A percentile compares a stretch with the other conserved stretches of the same genome.
Evolutionary conservation across 1,140 invertebrate genomes (phyloP).

Genomic region (Meloidogyne floridensis): DNA sequence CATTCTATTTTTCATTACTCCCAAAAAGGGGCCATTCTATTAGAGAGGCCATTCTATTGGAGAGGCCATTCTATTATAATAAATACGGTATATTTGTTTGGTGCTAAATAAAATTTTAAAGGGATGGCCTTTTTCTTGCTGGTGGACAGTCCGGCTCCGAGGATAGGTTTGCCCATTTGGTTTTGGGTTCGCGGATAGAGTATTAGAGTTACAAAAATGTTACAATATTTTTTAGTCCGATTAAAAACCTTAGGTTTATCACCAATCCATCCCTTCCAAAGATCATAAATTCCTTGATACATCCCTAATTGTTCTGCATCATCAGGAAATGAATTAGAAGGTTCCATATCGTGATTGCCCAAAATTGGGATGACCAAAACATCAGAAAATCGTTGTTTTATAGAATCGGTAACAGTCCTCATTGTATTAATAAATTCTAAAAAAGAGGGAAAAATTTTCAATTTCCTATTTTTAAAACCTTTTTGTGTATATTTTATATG

Average conservation of each 20-base stretch:
- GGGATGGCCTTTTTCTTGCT: too few relatives aligned
- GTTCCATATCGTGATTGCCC: conserved; percentile 60
- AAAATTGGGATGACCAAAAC: conserved; percentile 52
- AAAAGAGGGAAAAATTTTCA: conserved; percentile 18
- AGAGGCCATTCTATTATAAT: too few relatives aligned
- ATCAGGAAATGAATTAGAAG: conserved; percentile 55
- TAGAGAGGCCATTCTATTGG: too few relatives aligned
- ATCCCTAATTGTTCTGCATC: conserved; percentile 32
- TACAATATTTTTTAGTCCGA: neutral
- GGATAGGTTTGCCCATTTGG: too few relatives aligned
- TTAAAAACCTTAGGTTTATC: conserved; percentile 38
- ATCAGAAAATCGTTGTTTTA: conserved; percentile 37
- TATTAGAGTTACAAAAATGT: too few relatives aligned
- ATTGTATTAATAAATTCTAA: conserved; percentile 54
- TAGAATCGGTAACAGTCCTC: conserved; percentile 35
- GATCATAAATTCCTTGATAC: conserved; percentile 47
- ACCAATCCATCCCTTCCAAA: conserved; percentile 58
- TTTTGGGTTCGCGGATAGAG: too few relatives aligned
- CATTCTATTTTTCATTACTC: too few relatives aligned
- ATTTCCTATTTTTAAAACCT: conserved; percentile 31
- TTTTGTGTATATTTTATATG: conserved; percentile 50
- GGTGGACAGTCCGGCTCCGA: too few relatives aligned
- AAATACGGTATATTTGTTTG: too few relatives aligned
- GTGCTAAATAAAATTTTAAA: too few relatives aligned
- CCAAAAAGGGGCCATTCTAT: too few relatives aligned